Evolutionary conservation across 2,113 vertebrate genomes (phyloP), one percentile per base, ranked within the genome.

Genomic region (Grammatotria lemairii): DNA sequence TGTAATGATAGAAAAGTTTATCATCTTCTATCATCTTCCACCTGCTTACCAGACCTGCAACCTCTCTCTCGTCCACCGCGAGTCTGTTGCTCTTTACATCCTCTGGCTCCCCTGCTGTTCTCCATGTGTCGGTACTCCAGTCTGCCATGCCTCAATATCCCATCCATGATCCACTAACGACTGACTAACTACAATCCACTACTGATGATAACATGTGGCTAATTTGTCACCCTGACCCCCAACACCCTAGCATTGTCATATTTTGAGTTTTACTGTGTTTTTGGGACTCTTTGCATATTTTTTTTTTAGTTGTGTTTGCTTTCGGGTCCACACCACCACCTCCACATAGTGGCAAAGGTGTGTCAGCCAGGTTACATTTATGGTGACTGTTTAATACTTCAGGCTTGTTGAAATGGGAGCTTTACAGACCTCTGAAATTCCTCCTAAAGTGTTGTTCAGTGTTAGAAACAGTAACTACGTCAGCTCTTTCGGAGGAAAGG

Each of bases 41-140:
- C 31, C 60, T 65, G 17, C 19, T 38, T n/a, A 65, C 60, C 31
- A 38, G 33, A n/a, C 33, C 31, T 38, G 9, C 2, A 0, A 38
- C 6, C 33, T 38, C 19, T 38, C 0, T 38, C 7, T 38, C 33
- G 0, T 68, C 4, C 17, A 33, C 60, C 19, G 0, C 0, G 0
- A 68, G 33, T 68, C 33, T 12, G 33, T n/a, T 38, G 19, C 60
- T 38, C 19, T 65, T 65, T 1, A 13, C 33, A 38, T 38, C 60
- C 10, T 65, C 60, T 38, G 60, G 26, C 26, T 60, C 26, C 57
- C 5, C 57, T 60, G 5, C 57, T 58, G 8, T 31, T 9, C 19
- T 0, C 31, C 17, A 65, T 65, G 60, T 65, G 9, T 65, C 9
- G 0, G 1, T 1, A 65, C 2, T 63, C 31, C 60, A 38, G 31